Percentiles rank a stretch among this genome's conserved stretches.
Conservation (phyloP, 2,113 vertebrate genomes). For the Actenoides lindsayi region DNA sequence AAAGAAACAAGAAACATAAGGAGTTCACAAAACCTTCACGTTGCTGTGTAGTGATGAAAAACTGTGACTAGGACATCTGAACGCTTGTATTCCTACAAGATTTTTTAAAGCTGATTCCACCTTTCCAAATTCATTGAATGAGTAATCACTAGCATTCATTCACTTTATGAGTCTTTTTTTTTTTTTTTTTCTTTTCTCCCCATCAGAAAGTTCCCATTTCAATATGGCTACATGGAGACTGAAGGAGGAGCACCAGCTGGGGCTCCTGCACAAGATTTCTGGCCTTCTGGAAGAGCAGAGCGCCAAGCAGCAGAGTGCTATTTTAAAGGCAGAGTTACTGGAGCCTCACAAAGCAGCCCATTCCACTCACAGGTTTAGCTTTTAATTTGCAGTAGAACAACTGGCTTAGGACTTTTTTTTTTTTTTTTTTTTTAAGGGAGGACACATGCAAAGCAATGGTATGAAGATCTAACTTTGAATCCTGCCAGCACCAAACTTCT, state of each 20-base stretch:
- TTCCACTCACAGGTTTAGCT: not conserved
- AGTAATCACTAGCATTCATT: not conserved
- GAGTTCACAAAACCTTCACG: not conserved
- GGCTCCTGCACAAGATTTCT: not conserved
- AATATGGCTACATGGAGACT: not conserved
- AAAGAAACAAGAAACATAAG: not conserved
- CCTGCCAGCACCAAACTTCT: not conserved
- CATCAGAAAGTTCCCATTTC: not conserved
- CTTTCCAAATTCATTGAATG: not conserved
- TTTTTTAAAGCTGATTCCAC: not conserved
- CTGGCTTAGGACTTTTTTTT: not conserved
- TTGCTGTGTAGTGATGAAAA: not conserved
- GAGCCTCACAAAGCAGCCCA: not conserved
- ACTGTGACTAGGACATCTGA: not conserved
- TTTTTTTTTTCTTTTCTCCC: not conserved
- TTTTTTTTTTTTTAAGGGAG: not conserved
- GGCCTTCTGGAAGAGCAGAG: not conserved
- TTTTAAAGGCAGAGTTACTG: not conserved
- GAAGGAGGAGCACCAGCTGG: not conserved
- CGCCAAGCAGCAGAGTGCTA: accelerated
- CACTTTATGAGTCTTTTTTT: not conserved
- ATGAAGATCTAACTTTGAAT: not conserved
- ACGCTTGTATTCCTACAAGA: not conserved
- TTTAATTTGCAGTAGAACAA: not conserved
- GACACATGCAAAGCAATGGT: not conserved